Evolutionary conservation across 1,140 invertebrate genomes (phyloP), one percentile per base, ranked within the genome.

Genomic region (Drosophila pruinosa): DNA sequence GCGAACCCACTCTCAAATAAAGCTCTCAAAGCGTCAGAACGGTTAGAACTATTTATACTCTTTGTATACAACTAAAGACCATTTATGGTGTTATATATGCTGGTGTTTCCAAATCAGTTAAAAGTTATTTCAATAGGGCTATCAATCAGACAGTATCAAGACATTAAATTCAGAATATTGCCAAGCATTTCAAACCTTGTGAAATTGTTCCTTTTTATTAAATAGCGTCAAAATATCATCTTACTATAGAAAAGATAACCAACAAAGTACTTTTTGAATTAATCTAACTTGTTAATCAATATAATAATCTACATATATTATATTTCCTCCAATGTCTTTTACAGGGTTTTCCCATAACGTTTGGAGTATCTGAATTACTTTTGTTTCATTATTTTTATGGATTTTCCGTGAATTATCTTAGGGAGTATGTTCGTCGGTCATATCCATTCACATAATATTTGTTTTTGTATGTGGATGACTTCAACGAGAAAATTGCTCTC

Each of bases 281-380:
- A n/a, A n/a, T n/a, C n/a, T n/a, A n/a, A n/a, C n/a, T n/a, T n/a
- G n/a, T n/a, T n/a, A n/a, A n/a, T n/a, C n/a, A n/a, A n/a, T n/a
- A n/a, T n/a, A n/a, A n/a, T 17, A 56, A 14, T 28, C 10, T 45
- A n/a, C n/a, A n/a, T n/a, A n/a, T n/a, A n/a, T n/a, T n/a, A n/a
- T n/a, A n/a, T n/a, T n/a, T n/a, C n/a, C n/a, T n/a, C n/a, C 54
- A 21, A 38, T 8, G 38, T 24, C 19, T 26, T 36, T 57, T 43
- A 79, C 10, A 31, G 12, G 45, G 39, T 19, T 41, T 10, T 0
- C n/a, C n/a, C n/a, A n/a, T n/a, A n/a, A n/a, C n/a, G n/a, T n/a
- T n/a, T n/a, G n/a, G n/a, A n/a, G n/a, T n/a, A n/a, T n/a, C n/a
- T n/a, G n/a, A n/a, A n/a, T n/a, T n/a, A n/a, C n/a, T n/a, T n/a